A percentile compares a stretch with the other conserved stretches of the same genome.
These are phyloP conservation scores for Acleris holmiana DNA, from an alignment of 2,888 invertebrate genomes.

Conservation along the genomic window DNA sequence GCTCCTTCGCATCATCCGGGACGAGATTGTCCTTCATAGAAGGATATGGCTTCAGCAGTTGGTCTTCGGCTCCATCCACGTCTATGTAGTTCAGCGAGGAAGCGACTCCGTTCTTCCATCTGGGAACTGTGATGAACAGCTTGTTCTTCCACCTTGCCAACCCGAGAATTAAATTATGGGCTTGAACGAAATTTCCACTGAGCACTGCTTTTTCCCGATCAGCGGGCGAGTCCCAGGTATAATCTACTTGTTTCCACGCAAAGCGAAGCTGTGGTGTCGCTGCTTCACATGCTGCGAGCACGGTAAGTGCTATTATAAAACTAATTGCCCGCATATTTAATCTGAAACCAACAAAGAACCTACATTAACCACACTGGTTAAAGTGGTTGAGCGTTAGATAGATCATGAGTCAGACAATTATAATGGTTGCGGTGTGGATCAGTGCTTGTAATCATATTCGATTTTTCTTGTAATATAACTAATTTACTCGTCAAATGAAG, in stretches of 20 bases:
- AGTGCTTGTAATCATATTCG: not conserved
- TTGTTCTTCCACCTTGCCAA: slow-evolving; percentile 89
- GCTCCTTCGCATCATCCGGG: slow-evolving; percentile 73
- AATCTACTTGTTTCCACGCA: slow-evolving; percentile 88
- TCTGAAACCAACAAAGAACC: slow-evolving; percentile 50
- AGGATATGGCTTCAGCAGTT: slow-evolving; percentile 90
- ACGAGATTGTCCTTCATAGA: slow-evolving; percentile 91
- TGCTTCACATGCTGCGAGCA: slow-evolving; percentile 60
- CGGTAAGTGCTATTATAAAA: slow-evolving; percentile 58
- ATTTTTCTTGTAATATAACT: not conserved
- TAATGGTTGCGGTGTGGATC: slow-evolving; percentile 13
- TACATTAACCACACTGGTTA: slow-evolving; percentile 2
- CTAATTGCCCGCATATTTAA: slow-evolving; percentile 58
- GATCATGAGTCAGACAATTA: slow-evolving; percentile 13
- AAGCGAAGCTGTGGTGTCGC: slow-evolving; percentile 86
- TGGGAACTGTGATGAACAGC: slow-evolving; percentile 88
- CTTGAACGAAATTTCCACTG: slow-evolving; percentile 84
- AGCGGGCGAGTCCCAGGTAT: slow-evolving; percentile 86
- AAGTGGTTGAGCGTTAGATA: slow-evolving; percentile 7
- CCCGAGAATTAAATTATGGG: slow-evolving; percentile 88
- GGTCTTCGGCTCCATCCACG: slow-evolving; percentile 87
- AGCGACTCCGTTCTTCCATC: slow-evolving; percentile 89
- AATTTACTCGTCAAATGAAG: slow-evolving; percentile 3
- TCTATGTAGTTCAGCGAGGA: slow-evolving; percentile 88
- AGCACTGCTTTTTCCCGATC: slow-evolving; percentile 85